Percentiles rank a stretch among this genome's conserved stretches.
These are phyloP conservation scores for Melanostoma mellinum DNA, from an alignment of 2,888 invertebrate genomes.

Conservation along the genomic window DNA sequence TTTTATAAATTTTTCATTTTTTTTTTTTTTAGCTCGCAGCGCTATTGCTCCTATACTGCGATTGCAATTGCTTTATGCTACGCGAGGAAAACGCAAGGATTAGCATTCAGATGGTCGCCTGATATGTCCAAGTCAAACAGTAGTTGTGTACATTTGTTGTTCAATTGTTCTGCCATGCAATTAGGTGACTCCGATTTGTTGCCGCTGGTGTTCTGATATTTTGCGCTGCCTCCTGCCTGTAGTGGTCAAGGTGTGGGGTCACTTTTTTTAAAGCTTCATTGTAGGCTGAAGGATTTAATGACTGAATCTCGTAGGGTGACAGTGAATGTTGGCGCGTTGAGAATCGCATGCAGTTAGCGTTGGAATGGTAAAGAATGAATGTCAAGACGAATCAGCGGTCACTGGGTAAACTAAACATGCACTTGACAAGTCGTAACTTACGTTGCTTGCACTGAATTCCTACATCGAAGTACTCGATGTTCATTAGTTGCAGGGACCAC, in stretches of 20 bases:
- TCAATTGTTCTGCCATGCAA: conserved; percentile 73
- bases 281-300: conserved; percentile 39
- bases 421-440: no score
- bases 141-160: conserved; percentile 66
- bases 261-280: conserved; percentile 22
- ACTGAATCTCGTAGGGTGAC: conserved; percentile 29
- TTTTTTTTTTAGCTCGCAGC: not conserved
- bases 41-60: conserved; percentile 12
- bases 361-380: no score
- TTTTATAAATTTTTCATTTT: conserved; percentile 3
- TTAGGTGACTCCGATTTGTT: conserved; percentile 71
- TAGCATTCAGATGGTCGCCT: conserved; percentile 68
- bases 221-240: conserved; percentile 1
- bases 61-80: not conserved
- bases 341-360: not conserved
- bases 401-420: no score
- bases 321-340: not conserved
- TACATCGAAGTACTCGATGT: no score
- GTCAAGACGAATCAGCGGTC: no score
- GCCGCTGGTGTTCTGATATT: conserved; percentile 37
- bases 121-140: conserved; percentile 69
- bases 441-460: no score
- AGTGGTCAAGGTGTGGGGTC: conserved; percentile 29
- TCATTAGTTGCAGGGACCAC: no score
- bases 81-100: conserved; percentile 54